These are phyloP conservation scores for Manis javanica DNA, from an alignment of 2,797 vertebrate genomes.

Conservation along the genomic window DNA sequence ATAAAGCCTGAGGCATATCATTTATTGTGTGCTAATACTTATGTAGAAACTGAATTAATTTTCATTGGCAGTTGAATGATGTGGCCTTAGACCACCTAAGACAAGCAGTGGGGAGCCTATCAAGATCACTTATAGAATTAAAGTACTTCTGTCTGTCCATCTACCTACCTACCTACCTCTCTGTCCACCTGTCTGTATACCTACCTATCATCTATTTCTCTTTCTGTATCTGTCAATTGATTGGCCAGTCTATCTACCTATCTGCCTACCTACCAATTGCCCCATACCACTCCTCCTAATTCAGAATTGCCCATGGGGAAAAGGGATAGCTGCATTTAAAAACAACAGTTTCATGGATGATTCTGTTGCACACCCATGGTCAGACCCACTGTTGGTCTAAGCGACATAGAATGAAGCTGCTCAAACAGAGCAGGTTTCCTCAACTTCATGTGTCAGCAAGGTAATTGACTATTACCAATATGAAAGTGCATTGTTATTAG, in stretches of 20 bases:
- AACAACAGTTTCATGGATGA: background rate
- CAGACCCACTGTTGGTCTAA: background rate
- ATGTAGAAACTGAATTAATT: background rate
- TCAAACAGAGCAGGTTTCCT: background rate
- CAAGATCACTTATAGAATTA: background rate
- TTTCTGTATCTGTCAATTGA: too few species aligned
- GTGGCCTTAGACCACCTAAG: background rate
- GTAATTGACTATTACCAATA: background rate
- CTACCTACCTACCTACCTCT: background rate
- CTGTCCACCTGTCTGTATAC: background rate
- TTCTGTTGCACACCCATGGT: background rate
- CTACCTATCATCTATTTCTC: background rate
- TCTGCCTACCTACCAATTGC: background rate
- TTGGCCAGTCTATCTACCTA: background rate
- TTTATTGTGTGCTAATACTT: background rate
- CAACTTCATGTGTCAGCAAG: background rate
- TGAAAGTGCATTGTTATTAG: background rate
- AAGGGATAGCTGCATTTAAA: background rate
- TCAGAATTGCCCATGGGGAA: background rate
- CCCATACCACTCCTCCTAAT: background rate
- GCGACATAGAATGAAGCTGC: background rate
- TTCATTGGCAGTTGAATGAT: background rate
- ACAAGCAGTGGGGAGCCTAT: background rate
- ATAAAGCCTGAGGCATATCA: background rate
- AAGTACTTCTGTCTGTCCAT: background rate